Base-by-base conservation (phyloP, 2,113 vertebrate species). In the Tragelaphus scriptus region DNA sequence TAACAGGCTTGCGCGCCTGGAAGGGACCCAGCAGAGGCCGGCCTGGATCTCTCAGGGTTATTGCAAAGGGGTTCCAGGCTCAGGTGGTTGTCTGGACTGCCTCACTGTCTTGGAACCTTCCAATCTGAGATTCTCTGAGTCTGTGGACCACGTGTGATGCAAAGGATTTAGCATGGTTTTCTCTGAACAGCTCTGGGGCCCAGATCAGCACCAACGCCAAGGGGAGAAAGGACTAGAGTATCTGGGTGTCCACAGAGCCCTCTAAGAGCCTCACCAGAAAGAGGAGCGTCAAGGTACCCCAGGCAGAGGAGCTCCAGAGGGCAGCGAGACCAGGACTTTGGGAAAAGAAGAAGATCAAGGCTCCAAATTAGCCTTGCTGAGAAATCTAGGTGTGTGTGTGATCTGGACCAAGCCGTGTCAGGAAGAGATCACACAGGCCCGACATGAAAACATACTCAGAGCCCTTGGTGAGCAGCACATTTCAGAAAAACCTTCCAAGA, bases 331-430 rank as follows among this genome's bases (percentile, higher is more conserved):
- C 47, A 30, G 55, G 40, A 36, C 30, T 26, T 23, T 1, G 32
- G 82, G 21, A 79, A 65, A 58, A 30, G 36, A 63, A 30, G 85
- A 82, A 77, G 75, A 56, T 36, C 44, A 26, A 5, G 58, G 89
- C 21, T 30, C 17, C 40, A 15, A 15, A 30, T n/a, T 0, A 13
- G 30, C 53, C 26, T 56, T 19, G 0, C 15, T 0, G 17, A 30
- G 90, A 88, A 56, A 32, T 47, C 53, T 0, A 49, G 19, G 80
- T 2, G 8, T 17, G 82, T 6, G 6, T 85, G 59, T 25, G 32
- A 53, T 4, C 30, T 23, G 59, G 58, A 15, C 26, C 56, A 47
- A 1, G 23, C 59, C 2, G 3, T 13, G 30, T 21, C 49, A 56
- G 85, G 36, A 80, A 40, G 47, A 47, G 93, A 26, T 19, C 5